Evolutionary conservation across 1,140 invertebrate species (phyloP).

Genomic region (Diplogasteroides magnus): DNA sequence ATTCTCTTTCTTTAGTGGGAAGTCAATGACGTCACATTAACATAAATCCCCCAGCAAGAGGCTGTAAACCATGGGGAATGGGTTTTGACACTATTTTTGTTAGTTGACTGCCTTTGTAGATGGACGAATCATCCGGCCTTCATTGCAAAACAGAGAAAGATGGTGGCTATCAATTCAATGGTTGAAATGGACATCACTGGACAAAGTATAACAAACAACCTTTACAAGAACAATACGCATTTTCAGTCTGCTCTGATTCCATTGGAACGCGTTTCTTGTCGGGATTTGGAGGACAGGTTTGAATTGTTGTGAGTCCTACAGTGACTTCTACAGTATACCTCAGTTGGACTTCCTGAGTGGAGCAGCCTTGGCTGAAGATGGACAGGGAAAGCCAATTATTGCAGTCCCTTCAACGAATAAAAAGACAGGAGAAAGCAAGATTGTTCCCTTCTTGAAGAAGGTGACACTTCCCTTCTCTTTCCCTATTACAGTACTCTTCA

Average conservation of each 20-base stretch:
- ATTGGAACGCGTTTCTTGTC: constrained; percentile 87
- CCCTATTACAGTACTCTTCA: constrained; percentile 1
- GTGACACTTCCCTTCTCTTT: constrained; percentile 14
- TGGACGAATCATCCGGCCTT: neutral
- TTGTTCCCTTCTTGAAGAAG: constrained; percentile 73
- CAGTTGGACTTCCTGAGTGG: constrained; percentile 78
- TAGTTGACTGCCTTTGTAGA: neutral
- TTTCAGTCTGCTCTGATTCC: constrained; percentile 70
- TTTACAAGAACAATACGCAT: constrained; percentile 7
- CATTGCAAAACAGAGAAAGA: constrained; percentile 58
- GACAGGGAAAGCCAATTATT: constrained; percentile 83
- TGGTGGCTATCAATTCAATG: constrained; percentile 92
- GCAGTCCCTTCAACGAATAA: constrained; percentile 77
- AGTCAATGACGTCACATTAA: too few relatives aligned
- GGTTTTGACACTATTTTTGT: too few relatives aligned
- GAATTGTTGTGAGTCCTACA: constrained; percentile 9
- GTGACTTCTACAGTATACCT: constrained; percentile 73
- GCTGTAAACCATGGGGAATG: too few relatives aligned
- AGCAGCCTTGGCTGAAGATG: constrained; percentile 77
- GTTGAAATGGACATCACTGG: constrained; percentile 90
- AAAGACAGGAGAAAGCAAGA: constrained; percentile 74
- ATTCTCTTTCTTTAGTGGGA: too few relatives aligned
- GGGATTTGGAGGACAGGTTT: constrained; percentile 61
- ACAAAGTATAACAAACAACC: constrained; percentile 61
- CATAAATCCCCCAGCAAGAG: too few relatives aligned